Evolutionary conservation across 2,113 vertebrate species (phyloP), one percentile per base, ranked within the genome.

Genomic region (Tupaia tana): DNA sequence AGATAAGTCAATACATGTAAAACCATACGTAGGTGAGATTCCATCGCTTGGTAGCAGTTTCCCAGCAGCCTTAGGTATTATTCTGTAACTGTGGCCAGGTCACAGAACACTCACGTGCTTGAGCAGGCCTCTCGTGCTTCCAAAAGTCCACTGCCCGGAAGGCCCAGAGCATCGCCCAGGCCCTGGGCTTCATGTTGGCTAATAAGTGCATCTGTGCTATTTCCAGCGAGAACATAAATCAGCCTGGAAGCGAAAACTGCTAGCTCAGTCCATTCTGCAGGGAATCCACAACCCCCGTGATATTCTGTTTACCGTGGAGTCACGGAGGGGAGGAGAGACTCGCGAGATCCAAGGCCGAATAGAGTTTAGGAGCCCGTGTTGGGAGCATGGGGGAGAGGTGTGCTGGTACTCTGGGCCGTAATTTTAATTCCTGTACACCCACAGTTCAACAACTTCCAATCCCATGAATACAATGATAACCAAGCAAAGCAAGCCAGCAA

Each of bases 191-290:
- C 75, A 2, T 67, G 96, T 93, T 66, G 79, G 95, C 96, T 95
- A 91, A 16, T 95, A 89, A 94, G 82, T 81, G 52, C 59, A 63
- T 95, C 83, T 77, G 85, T 52, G 91, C 97, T 96, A 94, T 92
- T 96, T 97, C 89, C 90, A 90, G 96, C 29, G 8, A 79, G 84
- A 85, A 95, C 93, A 94, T 96, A 95, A 96, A 95, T 94, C 95
- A 96, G 86, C 80, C 95, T 78, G 84, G 85, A 97, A 95, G 88
- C 78, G 93, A 86, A 97, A 98, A 95, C 80, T 87, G 97, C 96
- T 95, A 67, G 74, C 94, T 97, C 96, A 95, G 96, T 93, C 86
- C 83, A 13, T 89, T 96, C 90, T 95, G 58, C 91, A 95, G 90
- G 94, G 95, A 96, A 82, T 94, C 90, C 84, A 69, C 63, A 91